Evolutionary conservation across 2,888 invertebrate genomes (phyloP).

Genomic region (Dasypolia templi): DNA sequence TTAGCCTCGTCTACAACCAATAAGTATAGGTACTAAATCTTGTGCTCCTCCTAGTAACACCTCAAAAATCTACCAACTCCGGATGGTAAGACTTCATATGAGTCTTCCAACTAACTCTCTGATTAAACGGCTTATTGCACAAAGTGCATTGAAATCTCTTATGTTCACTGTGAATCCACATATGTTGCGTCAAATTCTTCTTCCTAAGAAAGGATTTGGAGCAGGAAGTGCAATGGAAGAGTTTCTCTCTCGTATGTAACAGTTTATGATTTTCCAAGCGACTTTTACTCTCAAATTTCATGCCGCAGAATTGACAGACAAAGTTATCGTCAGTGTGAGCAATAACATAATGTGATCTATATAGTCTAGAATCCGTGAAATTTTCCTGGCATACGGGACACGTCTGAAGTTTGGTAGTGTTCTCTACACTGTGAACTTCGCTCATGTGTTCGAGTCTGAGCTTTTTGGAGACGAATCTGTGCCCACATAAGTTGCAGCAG

Average conservation of each 20-base stretch:
- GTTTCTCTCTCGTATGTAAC: conserved; percentile 84
- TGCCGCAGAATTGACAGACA: conserved; percentile 74
- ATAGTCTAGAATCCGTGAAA: conserved; percentile 67
- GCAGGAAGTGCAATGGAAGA: conserved; percentile 84
- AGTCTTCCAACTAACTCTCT: conserved; percentile 74
- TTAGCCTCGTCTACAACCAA: background rate
- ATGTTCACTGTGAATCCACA: conserved; percentile 80
- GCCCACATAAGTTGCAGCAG: conserved; percentile 72
- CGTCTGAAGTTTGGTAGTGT: conserved; percentile 63
- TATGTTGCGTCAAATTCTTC: conserved; percentile 77
- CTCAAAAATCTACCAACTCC: conserved; percentile 73
- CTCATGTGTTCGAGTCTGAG: conserved; percentile 70
- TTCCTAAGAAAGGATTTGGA: conserved; percentile 79
- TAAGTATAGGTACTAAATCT: background rate
- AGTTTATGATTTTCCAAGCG: conserved; percentile 82
- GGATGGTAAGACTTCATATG: conserved; percentile 82
- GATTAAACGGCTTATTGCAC: conserved; percentile 76
- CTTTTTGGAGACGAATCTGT: conserved; percentile 72
- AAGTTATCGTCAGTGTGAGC: conserved; percentile 74
- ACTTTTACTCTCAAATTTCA: conserved; percentile 75
- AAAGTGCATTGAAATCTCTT: conserved; percentile 76
- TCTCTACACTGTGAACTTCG: conserved; percentile 71
- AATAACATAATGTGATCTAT: conserved; percentile 74
- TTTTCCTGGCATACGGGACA: conserved; percentile 74
- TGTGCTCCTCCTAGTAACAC: background rate